Evolutionary conservation across 2,797 vertebrate genomes (phyloP).

Genomic region (Anolis apletophallus): DNA sequence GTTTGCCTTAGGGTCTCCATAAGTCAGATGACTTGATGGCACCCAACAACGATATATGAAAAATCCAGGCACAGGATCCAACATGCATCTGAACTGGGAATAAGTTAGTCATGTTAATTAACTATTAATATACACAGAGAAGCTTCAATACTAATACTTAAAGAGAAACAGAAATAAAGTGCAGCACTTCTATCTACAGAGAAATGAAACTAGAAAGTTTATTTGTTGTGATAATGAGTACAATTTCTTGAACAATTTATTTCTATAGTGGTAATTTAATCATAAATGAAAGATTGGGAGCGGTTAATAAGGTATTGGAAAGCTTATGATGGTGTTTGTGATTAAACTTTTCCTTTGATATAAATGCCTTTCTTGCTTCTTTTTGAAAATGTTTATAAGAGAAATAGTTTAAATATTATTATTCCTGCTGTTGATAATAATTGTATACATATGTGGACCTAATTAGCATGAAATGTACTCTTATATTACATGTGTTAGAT

Average conservation of each 20-base stretch:
- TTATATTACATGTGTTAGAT: background rate
- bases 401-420: background rate
- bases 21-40: background rate
- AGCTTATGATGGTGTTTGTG: background rate
- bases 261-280: background rate
- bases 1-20: no score
- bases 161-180: background rate
- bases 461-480: background rate
- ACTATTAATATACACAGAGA: background rate
- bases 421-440: no score
- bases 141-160: background rate
- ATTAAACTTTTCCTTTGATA: background rate
- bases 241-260: background rate
- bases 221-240: slow-evolving; percentile 6
- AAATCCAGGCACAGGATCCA: background rate
- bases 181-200: background rate
- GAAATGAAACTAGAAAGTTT: background rate
- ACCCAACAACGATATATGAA: background rate
- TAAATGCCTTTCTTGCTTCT: background rate
- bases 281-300: background rate
- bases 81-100: background rate
- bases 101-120: background rate
- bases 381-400: background rate
- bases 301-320: background rate
- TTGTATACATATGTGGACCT: background rate